Evolutionary conservation across 2,797 vertebrate species (phyloP).

Genomic region (Epinephelus malabaricus): DNA sequence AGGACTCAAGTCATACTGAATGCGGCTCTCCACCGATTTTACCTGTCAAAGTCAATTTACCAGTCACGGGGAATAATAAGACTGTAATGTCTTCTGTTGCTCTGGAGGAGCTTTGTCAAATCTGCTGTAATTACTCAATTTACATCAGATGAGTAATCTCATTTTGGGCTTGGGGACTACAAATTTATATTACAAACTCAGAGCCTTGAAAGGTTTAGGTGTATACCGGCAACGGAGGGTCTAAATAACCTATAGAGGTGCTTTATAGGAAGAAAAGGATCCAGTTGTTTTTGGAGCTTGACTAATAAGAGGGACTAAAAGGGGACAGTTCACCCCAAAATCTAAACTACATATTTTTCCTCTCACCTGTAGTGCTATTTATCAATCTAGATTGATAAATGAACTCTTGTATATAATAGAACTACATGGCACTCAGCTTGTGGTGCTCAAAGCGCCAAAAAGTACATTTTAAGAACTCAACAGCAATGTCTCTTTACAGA

Average conservation of each 20-base stretch:
- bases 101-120: slow-evolving; percentile 5
- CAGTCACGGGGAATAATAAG: neutral
- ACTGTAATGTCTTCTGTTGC: slow-evolving; percentile 15
- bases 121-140: slow-evolving; percentile 16
- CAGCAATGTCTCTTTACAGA: no score
- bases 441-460: no score
- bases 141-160: slow-evolving; percentile 11
- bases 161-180: neutral
- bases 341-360: no score
- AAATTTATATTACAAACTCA: slow-evolving; percentile 3
- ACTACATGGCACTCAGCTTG: no score
- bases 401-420: no score
- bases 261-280: neutral
- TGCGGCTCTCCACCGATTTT: slow-evolving; percentile 12
- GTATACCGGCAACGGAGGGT: neutral
- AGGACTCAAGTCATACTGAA: slow-evolving; percentile 28
- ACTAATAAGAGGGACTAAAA: no score
- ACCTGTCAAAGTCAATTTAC: slow-evolving; percentile 6
- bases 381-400: no score
- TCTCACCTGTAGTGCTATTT: no score
- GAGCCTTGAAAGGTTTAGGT: neutral
- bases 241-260: neutral
- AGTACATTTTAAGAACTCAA: no score
- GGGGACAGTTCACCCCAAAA: no score
- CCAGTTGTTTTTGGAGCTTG: neutral